Evolutionary conservation across 2,888 invertebrate genomes (phyloP).

Genomic region (Pterobdella sp.): DNA sequence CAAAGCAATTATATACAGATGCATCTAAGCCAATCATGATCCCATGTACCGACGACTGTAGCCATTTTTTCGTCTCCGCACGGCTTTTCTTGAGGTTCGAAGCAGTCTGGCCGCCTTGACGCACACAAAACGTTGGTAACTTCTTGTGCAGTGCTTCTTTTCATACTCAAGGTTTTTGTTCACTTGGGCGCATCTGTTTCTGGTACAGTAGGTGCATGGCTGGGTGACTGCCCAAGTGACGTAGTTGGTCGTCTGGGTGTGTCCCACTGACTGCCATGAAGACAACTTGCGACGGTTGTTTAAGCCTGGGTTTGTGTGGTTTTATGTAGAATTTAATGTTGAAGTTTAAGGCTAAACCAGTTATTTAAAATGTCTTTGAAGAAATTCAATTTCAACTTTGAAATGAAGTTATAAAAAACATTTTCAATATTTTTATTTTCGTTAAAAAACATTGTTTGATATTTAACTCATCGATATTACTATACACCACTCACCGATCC

Average conservation of each 20-base stretch:
- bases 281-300: conserved; percentile 13
- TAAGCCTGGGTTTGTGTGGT: neutral
- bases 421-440: neutral
- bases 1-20: neutral
- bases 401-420: neutral
- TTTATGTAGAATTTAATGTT: neutral
- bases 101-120: conserved; percentile 12
- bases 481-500: conserved; percentile 11
- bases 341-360: neutral
- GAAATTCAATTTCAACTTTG: neutral
- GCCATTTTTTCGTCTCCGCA: neutral
- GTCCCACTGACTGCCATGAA: conserved; percentile 21
- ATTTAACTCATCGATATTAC: neutral
- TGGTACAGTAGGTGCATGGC: conserved; percentile 15
- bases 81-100: conserved; percentile 16
- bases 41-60: conserved; percentile 7
- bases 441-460: neutral
- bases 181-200: conserved; percentile 19
- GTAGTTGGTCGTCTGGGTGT: neutral
- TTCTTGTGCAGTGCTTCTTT: conserved; percentile 19
- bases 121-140: conserved; percentile 19
- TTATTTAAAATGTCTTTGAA: neutral
- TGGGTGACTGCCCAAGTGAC: conserved; percentile 9
- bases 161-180: neutral
- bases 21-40: neutral